Conservation (phyloP, 2,113 vertebrate species). For the Sciurus niger region DNA sequence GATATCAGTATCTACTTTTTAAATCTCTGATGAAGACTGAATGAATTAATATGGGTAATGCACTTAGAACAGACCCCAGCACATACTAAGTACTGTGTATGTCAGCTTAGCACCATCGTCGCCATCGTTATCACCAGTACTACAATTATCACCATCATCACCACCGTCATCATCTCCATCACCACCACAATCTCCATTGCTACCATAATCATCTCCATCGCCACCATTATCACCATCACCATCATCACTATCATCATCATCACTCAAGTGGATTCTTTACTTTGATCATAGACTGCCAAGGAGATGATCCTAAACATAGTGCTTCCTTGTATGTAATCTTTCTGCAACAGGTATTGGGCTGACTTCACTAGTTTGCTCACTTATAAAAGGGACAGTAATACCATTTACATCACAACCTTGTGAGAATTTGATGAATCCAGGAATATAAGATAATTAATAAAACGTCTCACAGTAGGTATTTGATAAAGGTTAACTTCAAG, state of each 20-base stretch:
- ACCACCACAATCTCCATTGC: too few species aligned
- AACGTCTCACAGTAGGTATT: background rate
- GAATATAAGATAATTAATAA: background rate
- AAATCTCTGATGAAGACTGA: background rate
- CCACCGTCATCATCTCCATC: too few species aligned
- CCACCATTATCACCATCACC: too few species aligned
- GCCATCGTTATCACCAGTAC: too few species aligned
- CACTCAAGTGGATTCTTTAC: too few species aligned
- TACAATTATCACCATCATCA: too few species aligned
- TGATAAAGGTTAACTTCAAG: background rate
- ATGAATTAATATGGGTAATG: background rate
- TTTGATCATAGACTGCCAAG: background rate
- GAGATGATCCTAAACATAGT: conserved; percentile 47
- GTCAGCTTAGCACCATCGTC: background rate
- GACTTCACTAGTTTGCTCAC: conserved; percentile 37
- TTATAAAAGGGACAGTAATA: conserved; percentile 39
- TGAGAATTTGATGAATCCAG: background rate
- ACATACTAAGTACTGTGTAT: background rate
- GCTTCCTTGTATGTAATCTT: background rate
- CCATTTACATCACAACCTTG: background rate
- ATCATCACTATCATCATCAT: too few species aligned
- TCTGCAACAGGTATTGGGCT: conserved; percentile 57
- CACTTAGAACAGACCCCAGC: background rate
- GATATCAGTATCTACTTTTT: background rate
- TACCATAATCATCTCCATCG: too few species aligned